phyloP scores from a whole-genome alignment of 2,113 vertebrate genomes.

The Microcebus griseorufus region DNA sequence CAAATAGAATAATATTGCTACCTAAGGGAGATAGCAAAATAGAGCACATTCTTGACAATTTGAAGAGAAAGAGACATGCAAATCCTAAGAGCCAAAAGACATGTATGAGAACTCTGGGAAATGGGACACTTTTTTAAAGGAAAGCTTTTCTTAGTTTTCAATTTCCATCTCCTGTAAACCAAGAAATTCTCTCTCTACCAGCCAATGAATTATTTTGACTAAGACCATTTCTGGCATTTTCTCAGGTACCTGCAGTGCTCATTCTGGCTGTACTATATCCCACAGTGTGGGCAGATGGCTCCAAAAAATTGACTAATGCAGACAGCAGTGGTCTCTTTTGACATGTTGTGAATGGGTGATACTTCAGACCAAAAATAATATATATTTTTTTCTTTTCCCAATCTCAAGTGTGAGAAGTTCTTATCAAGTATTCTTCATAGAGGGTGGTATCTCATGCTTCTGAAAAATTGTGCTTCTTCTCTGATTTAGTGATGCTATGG shows the following conservation, averaged over 20 bases:
- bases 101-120: neutral
- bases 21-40: neutral
- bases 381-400: conserved; percentile 12
- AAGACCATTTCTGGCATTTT: conserved; percentile 65
- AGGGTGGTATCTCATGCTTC: neutral
- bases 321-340: conserved; percentile 69
- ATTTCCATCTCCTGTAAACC: neutral
- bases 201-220: conserved; percentile 58
- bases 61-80: neutral
- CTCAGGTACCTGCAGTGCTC: conserved; percentile 64
- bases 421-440: conserved; percentile 42
- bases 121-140: neutral
- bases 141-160: conserved; percentile 16
- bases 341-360: conserved; percentile 64
- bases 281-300: conserved; percentile 76
- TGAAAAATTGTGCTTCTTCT: neutral
- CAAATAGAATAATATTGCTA: neutral
- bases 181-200: conserved; percentile 40
- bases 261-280: conserved; percentile 74
- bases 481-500: neutral
- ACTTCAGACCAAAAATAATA: conserved; percentile 59
- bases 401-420: conserved; percentile 31
- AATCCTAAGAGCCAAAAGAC: neutral
- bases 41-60: neutral
- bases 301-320: conserved; percentile 74